Evolutionary conservation across 1,140 invertebrate genomes (phyloP).

Genomic region (Diuraphis noxia): DNA sequence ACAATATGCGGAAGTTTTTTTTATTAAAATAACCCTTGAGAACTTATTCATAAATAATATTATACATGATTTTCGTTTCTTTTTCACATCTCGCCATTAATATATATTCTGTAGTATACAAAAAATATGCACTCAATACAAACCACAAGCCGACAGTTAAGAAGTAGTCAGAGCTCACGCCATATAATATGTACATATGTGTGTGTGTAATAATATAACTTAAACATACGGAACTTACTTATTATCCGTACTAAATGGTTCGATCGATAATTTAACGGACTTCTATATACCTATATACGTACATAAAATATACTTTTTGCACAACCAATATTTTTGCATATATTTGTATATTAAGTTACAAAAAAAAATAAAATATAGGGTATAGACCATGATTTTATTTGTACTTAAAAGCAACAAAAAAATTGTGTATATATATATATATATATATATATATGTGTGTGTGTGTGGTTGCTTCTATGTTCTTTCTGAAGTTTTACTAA

Average conservation of each 20-base stretch:
- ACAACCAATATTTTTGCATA: neutral
- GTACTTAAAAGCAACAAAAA: too few species aligned
- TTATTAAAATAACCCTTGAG: slow-evolving; percentile 40
- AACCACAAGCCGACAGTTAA: slow-evolving; percentile 33
- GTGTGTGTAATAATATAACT: neutral
- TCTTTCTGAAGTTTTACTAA: neutral
- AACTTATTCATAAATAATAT: slow-evolving; percentile 1
- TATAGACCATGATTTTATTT: too few species aligned
- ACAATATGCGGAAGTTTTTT: neutral
- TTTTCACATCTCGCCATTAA: neutral
- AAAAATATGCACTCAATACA: neutral
- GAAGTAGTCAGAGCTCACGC: slow-evolving; percentile 40
- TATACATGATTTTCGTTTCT: neutral
- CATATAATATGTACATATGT: neutral
- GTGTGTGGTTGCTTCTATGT: neutral
- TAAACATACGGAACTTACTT: neutral
- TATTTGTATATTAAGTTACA: neutral
- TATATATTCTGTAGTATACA: neutral
- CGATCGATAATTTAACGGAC: neutral
- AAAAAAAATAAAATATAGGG: neutral
- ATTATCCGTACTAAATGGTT: neutral
- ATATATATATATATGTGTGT: too few species aligned
- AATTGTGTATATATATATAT: neutral
- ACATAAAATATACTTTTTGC: neutral
- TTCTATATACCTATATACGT: neutral